A percentile compares a stretch with the other conserved stretches of the same genome.
phyloP scores from a whole-genome alignment of 2,888 invertebrate species.

The Drosophila macrothrix region DNA sequence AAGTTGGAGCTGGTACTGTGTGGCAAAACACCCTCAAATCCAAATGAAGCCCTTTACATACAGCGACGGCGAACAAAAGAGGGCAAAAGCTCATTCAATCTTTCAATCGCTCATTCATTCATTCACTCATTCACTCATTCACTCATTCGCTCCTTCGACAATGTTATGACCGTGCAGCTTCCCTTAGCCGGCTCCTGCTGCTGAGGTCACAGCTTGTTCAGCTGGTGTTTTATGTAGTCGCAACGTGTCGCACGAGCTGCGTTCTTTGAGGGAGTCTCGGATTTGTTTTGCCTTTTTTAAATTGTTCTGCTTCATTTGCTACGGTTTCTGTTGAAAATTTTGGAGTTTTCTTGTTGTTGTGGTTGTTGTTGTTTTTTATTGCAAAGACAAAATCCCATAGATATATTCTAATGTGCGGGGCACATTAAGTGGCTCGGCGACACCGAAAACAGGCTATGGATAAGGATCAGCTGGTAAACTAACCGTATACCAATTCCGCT shows the following conservation, averaged over 20 bases:
- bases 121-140: slow-evolving; percentile 31
- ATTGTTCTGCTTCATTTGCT: slow-evolving; percentile 85
- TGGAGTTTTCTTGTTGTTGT: neutral
- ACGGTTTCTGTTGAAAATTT: slow-evolving; percentile 41
- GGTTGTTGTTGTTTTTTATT: neutral
- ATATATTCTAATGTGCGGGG: slow-evolving; percentile 13
- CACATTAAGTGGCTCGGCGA: slow-evolving; percentile 19
- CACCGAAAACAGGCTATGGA: neutral
- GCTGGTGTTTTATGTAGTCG: slow-evolving; percentile 77
- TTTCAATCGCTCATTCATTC: slow-evolving; percentile 4
- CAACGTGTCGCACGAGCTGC: slow-evolving; percentile 55
- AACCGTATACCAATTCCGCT: slow-evolving; percentile 1
- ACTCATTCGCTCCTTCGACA: slow-evolving; percentile 55
- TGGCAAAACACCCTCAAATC: slow-evolving; percentile 60
- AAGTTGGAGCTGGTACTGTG: slow-evolving; percentile 1
- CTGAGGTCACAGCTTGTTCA: slow-evolving; percentile 59
- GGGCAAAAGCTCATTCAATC: slow-evolving; percentile 52
- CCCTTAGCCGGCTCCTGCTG: slow-evolving; percentile 16
- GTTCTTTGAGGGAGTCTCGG: slow-evolving; percentile 36
- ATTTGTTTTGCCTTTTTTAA: slow-evolving; percentile 81
- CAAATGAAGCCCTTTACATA: slow-evolving; percentile 61
- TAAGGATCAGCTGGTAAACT: slow-evolving; percentile 11
- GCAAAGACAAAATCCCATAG: slow-evolving; percentile 7
- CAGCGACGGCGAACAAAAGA: slow-evolving; percentile 57
- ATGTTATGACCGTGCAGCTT: slow-evolving; percentile 53